A percentile compares a stretch with the other conserved stretches of the same genome.
Conservation (phyloP, 2,113 vertebrate genomes). For the Pachycephala philippinensis region DNA sequence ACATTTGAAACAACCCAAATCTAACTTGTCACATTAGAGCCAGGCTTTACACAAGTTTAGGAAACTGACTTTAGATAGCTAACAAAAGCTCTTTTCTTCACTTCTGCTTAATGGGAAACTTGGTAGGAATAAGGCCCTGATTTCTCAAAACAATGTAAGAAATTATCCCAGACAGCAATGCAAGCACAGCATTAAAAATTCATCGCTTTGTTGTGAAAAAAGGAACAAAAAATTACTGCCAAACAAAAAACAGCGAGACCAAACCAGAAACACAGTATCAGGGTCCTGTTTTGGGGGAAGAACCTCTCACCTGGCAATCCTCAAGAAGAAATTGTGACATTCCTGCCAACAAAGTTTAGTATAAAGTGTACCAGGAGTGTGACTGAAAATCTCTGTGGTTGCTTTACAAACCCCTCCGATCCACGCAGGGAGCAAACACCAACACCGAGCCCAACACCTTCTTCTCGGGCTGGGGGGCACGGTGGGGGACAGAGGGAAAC, state of each 20-base stretch:
- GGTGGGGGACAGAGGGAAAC: slow-evolving; percentile 19
- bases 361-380: neutral
- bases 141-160: neutral
- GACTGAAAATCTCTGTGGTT: neutral
- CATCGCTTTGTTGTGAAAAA: neutral
- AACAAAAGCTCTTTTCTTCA: neutral
- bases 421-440: rapidly evolving
- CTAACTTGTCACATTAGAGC: neutral
- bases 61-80: neutral
- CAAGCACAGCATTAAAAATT: neutral
- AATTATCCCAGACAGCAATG: neutral
- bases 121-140: neutral
- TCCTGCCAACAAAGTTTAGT: neutral
- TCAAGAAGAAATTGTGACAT: neutral
- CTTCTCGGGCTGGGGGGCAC: neutral
- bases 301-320: neutral
- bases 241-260: neutral
- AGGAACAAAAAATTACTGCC: neutral
- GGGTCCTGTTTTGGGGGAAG: neutral
- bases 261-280: neutral
- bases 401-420: rapidly evolving
- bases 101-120: neutral
- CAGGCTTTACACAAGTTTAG: neutral
- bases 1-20: neutral
- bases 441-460: neutral